Base-by-base conservation (phyloP, 2,888 invertebrate genomes). In the Latrodectus hesperus region DNA sequence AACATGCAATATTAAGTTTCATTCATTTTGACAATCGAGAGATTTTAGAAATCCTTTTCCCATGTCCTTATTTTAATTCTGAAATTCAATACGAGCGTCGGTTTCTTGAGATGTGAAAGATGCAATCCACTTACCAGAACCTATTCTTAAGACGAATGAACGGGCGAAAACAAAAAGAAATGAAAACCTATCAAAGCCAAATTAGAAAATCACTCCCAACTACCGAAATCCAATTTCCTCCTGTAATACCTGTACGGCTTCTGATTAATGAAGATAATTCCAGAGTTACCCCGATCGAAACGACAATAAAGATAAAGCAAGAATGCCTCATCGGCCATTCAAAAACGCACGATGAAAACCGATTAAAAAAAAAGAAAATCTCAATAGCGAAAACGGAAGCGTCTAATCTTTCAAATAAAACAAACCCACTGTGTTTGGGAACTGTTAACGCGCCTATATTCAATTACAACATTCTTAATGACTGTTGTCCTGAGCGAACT, bases 391-490 rank as follows among this genome's bases (percentile, higher is more conserved):
- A 52, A 72, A 67, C 81, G 81, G 81, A 74, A 81, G 81, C 80
- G 17, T 75, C 76, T 72, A 72, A 78, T 80, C 52, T 14, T 71
- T 80, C 72, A 75, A 82, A 75, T 75, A 82, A 75, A 82, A 75
- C 82, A 82, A 82, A 82, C 82, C 82, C 82, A 82, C 82, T 74
- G 60, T 72, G 72, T 67, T 75, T 55, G 81, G 65, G 71, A 60
- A 52, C 71, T 75, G 81, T 82, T 74, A 74, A 64, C 74, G 52
- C 81, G 67, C 53, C 51, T 70, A 78, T 84, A 79, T 85, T 85
- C 85, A 85, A 85, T 85, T 85, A 85, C 74, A 74, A 71, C 78
- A n/a, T 17, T 26, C 74, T 78, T 85, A 85, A 85, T 85, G 70
- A 79, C 70, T 60, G 85, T 79, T 73, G 67, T 85, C 79, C 74